phyloP scores from a whole-genome alignment of 2,113 vertebrate genomes.

The Melierax canorus region DNA sequence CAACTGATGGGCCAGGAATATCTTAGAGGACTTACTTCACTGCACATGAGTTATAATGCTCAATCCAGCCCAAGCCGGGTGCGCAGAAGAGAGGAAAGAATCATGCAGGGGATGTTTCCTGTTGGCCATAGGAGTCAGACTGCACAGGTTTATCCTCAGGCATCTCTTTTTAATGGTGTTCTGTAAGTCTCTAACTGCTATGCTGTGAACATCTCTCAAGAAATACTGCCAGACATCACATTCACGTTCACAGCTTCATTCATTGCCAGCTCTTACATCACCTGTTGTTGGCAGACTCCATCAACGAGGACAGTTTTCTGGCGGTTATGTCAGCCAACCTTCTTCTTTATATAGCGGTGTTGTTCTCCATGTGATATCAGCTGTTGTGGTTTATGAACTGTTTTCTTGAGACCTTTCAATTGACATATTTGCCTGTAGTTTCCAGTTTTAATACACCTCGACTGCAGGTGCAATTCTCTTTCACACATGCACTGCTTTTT shows the following conservation, averaged over 20 bases:
- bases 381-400: neutral
- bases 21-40: neutral
- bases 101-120: neutral
- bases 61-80: neutral
- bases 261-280: constrained; percentile 19
- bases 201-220: neutral
- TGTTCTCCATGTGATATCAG: neutral
- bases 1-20: neutral
- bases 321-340: neutral
- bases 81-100: fast-evolving
- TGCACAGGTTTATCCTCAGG: neutral
- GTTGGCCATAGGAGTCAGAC: neutral
- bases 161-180: neutral
- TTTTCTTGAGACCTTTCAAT: neutral
- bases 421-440: neutral
- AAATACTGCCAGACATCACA: neutral
- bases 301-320: neutral
- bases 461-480: neutral
- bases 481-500: neutral
- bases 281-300: constrained; percentile 1
- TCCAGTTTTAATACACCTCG: neutral
- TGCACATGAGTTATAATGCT: neutral
- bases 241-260: neutral
- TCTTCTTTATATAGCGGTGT: neutral
- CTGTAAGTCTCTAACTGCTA: neutral